Percentiles rank a stretch among this genome's conserved stretches.
Conservation (phyloP, 2,113 vertebrate species). For the Thymallus thymallus region DNA sequence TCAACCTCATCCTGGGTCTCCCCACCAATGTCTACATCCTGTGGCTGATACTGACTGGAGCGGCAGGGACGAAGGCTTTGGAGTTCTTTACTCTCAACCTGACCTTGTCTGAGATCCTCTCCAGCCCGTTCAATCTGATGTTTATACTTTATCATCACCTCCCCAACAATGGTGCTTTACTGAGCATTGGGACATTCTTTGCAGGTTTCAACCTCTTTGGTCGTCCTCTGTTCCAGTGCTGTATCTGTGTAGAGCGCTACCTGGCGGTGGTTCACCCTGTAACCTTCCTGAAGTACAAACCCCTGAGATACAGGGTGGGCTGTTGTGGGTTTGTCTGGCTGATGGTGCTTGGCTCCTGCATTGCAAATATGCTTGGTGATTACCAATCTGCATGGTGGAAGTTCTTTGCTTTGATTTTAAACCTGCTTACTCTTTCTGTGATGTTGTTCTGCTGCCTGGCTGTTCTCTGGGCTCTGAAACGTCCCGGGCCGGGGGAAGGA, state of each 20-base stretch:
- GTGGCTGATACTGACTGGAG: constrained; percentile 1
- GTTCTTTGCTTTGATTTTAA: not conserved
- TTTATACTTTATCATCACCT: not conserved
- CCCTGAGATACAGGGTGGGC: constrained; percentile 7
- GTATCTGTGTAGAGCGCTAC: constrained; percentile 19
- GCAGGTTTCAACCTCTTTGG: not conserved
- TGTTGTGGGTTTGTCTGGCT: not conserved
- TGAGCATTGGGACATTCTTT: not conserved
- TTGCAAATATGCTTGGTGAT: not conserved
- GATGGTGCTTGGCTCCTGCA: not conserved
- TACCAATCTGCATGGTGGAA: no score
- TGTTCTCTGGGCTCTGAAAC: constrained; percentile 1
- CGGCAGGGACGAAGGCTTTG: not conserved
- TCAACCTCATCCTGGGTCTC: constrained; percentile 2
- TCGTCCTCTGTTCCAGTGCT: constrained; percentile 9
- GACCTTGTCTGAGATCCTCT: not conserved
- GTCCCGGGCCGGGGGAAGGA: not conserved
- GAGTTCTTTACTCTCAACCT: constrained; percentile 7
- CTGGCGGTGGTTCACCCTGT: constrained; percentile 22
- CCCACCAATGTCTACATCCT: not conserved
- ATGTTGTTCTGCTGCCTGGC: constrained; percentile 8
- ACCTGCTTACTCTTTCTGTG: not conserved
- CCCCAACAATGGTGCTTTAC: not conserved
- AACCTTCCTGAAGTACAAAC: constrained; percentile 12
- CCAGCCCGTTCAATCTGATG: not conserved